phyloP scores from a whole-genome alignment of 2,888 invertebrate genomes.

The Lepas anatifera region DNA sequence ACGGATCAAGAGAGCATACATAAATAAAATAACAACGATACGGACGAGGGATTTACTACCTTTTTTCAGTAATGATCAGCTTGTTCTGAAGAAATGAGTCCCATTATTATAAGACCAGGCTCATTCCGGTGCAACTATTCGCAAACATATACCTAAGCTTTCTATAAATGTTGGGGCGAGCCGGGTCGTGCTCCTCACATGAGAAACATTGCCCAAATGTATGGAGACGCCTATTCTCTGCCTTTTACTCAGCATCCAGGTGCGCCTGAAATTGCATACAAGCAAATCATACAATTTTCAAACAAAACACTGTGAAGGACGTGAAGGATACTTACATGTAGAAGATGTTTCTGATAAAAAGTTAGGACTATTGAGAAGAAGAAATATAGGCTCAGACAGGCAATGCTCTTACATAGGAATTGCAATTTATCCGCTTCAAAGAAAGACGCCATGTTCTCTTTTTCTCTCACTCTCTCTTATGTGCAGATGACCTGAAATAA shows the following conservation, averaged over 20 bases:
- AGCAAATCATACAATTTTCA: background rate
- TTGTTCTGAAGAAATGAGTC: too few species aligned
- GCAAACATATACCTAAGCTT: conserved; percentile 2
- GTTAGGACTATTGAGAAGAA: conserved; percentile 86
- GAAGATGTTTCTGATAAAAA: conserved; percentile 90
- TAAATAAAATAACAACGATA: too few species aligned
- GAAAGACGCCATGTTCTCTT: background rate
- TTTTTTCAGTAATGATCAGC: too few species aligned
- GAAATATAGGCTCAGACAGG: conserved; percentile 60
- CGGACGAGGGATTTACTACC: too few species aligned
- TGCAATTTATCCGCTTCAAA: background rate
- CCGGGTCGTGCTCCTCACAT: background rate
- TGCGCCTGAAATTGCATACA: background rate
- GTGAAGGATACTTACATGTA: conserved; percentile 47
- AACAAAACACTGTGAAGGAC: background rate
- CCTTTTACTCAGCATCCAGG: background rate
- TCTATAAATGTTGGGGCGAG: too few species aligned
- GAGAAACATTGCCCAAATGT: background rate
- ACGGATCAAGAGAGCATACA: too few species aligned
- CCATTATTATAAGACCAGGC: too few species aligned
- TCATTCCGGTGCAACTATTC: too few species aligned
- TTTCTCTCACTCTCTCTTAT: background rate
- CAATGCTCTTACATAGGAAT: background rate
- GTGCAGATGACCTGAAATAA: too few species aligned
- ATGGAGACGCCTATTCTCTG: background rate